Conservation (phyloP, 1,140 invertebrate genomes). For the Hetaerina americana region DNA sequence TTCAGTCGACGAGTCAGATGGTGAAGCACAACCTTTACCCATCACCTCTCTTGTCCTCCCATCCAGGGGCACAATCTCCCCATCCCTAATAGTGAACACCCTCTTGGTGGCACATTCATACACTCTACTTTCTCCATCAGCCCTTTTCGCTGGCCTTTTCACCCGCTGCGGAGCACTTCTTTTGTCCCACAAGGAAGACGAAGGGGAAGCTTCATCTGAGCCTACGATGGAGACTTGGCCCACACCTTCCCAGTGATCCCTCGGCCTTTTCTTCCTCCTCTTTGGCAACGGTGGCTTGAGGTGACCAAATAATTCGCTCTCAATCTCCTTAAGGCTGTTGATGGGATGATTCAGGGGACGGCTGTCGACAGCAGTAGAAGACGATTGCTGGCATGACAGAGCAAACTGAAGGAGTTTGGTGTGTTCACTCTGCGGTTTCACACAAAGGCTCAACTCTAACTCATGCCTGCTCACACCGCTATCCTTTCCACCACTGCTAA, state of each 20-base stretch:
- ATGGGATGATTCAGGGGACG: conserved; percentile 20
- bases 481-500: too few species aligned
- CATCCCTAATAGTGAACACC: conserved; percentile 28
- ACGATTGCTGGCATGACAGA: conserved; percentile 15
- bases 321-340: conserved; percentile 22
- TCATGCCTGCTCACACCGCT: conserved; percentile 7
- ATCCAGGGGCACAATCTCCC: conserved; percentile 20
- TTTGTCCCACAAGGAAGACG: not conserved
- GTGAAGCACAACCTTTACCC: too few species aligned
- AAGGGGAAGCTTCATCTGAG: not conserved
- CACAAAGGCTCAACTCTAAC: conserved; percentile 13
- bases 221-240: conserved; percentile 5
- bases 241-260: not conserved
- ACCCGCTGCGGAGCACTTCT: conserved; percentile 17
- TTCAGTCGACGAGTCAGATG: too few species aligned
- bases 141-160: conserved; percentile 11
- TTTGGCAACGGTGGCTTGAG: conserved; percentile 12
- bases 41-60: not conserved
- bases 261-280: conserved; percentile 13
- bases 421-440: conserved; percentile 21
- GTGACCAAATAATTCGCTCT: conserved; percentile 21
- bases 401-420: conserved; percentile 23
- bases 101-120: conserved; percentile 22
- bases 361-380: conserved; percentile 8
- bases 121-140: too few species aligned